Percentiles rank a stretch among this genome's conserved stretches.
Evolutionary conservation across 2,888 invertebrate genomes (phyloP).

Genomic region (Maniola hyperantus): DNA sequence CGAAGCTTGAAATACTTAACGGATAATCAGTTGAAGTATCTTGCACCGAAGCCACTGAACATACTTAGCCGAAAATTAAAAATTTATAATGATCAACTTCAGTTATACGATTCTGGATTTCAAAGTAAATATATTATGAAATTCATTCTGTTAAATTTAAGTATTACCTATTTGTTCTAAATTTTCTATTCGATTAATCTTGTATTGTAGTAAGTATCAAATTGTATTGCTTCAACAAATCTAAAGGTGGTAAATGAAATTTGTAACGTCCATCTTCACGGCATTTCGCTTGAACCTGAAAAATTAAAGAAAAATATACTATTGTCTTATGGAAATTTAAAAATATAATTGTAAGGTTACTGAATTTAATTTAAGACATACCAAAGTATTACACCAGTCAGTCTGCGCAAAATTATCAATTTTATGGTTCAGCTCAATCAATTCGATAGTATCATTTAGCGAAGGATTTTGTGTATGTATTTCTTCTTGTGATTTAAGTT

Average conservation of each 20-base stretch:
- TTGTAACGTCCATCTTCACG: constrained; percentile 59
- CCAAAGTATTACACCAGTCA: constrained; percentile 59
- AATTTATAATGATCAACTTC: constrained; percentile 45
- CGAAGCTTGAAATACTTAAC: constrained; percentile 56
- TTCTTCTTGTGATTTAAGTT: not conserved
- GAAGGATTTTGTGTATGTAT: not conserved
- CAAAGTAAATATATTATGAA: not conserved
- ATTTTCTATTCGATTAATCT: not conserved
- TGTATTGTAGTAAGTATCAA: constrained; percentile 35
- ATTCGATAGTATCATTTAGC: not conserved
- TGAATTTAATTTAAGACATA: constrained; percentile 44
- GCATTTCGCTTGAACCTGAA: constrained; percentile 63
- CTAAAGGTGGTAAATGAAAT: constrained; percentile 63
- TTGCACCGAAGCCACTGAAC: constrained; percentile 58
- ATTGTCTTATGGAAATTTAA: not conserved
- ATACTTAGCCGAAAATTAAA: constrained; percentile 62
- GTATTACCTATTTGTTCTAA: constrained; percentile 11
- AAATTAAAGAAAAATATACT: constrained; percentile 31
- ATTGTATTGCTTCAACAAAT: constrained; percentile 51
- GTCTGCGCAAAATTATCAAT: constrained; percentile 56
- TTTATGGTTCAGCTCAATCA: constrained; percentile 2
- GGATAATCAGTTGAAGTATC: constrained; percentile 56
- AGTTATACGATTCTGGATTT: constrained; percentile 27
- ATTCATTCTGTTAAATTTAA: constrained; percentile 24
- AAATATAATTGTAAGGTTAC: not conserved